Base-by-base conservation (phyloP, 2,888 invertebrate genomes). In the Drosophila anomalipes region DNA sequence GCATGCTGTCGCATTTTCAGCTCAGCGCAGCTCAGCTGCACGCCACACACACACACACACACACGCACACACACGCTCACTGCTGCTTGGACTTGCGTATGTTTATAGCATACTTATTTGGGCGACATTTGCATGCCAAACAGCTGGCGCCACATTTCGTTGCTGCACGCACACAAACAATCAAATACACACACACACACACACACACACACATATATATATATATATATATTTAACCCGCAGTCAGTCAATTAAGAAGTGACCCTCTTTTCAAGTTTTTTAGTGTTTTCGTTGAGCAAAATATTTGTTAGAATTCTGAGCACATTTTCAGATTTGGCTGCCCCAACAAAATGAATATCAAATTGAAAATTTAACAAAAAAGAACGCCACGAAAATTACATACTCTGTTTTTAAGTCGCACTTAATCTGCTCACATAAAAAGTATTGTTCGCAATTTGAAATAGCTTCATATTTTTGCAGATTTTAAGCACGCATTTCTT, bases 141-240 rank as follows among this genome's bases (percentile, higher is more conserved):
- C 79, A 74, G 84, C 74, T 83, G 84, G 41, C 67, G 74, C 69
- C 66, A 51, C 64, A 67, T 51, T 28, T 30, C 63, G 52, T 52
- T 69, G 62, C 35, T 37, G 61, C 80, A 74, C 59, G 53, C 59
- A 70, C 59, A 56, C 41, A 57, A 47, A 47, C 16, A 47, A 26
- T 16, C 26, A 30, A 12, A 51, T 2, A 5, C 10, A 30, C 41
- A 58, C 12, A 37, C 19, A 26, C 1, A 22, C 12, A 7, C 14
- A 28, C 1, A 52, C 12, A 53, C 1, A 22, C 2, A 33, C 28
- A 56, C 14, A 30, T 16, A 26, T 22, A 28, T 54, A 56, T 44
- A 39, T 0, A 22, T 6, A 37, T 28, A 26, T 22, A 33, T 69
- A 37, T 44, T 33, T 10, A 19, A 14, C 4, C 32, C 51, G 14